phyloP scores from a whole-genome alignment of 2,113 vertebrate species.

The Podiceps cristatus region DNA sequence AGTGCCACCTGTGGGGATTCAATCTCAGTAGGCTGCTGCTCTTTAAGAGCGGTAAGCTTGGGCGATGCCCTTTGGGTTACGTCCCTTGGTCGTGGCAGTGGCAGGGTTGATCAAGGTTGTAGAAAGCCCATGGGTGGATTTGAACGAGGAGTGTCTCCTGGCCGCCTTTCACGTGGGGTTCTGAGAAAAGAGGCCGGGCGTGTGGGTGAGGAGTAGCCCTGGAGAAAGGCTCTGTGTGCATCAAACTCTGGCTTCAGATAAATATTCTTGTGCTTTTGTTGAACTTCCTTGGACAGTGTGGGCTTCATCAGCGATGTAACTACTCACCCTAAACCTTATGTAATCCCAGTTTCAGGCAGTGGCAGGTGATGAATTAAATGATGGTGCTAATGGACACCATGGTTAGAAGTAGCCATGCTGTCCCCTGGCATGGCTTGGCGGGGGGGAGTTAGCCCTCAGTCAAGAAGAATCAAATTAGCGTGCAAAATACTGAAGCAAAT shows the following conservation, averaged over 20 bases:
- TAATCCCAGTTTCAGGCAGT: neutral
- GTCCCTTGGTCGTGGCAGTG: neutral
- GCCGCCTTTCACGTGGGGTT: neutral
- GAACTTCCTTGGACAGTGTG: neutral
- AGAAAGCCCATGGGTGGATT: neutral
- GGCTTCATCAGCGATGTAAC: neutral
- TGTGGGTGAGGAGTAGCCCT: neutral
- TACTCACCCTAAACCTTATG: neutral
- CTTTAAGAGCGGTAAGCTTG: neutral
- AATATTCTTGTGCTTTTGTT: neutral
- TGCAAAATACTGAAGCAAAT: neutral
- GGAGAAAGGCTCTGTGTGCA: neutral
- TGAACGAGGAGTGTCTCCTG: neutral
- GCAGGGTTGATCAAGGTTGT: fast-evolving
- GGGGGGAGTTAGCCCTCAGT: neutral
- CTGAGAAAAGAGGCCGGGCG: neutral
- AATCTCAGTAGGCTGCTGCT: neutral
- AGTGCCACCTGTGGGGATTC: neutral
- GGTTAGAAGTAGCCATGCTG: neutral
- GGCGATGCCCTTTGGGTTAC: neutral
- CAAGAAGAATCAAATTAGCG: neutral
- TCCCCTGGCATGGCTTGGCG: neutral
- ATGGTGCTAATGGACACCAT: neutral
- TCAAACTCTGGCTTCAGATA: neutral
- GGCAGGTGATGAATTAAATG: neutral